Evolutionary conservation across 2,113 vertebrate genomes (phyloP).

Genomic region (Anoplopoma fimbria): DNA sequence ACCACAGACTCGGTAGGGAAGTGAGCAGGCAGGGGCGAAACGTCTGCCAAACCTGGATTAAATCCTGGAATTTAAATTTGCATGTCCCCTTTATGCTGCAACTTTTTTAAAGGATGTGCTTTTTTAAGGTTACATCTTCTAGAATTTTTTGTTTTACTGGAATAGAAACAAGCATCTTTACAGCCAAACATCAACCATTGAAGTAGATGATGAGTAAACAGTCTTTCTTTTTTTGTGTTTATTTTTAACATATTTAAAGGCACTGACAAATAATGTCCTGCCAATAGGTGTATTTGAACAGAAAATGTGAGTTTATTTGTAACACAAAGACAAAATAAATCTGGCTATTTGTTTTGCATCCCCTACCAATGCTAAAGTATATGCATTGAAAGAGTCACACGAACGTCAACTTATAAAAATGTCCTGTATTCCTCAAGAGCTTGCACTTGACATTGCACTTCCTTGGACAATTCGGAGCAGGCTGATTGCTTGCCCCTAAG

Average conservation of each 20-base stretch:
- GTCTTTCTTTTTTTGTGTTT: neutral
- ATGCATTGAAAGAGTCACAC: too few relatives aligned
- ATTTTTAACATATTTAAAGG: neutral
- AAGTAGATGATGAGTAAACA: neutral
- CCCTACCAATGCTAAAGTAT: neutral
- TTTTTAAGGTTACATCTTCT: constrained; percentile 18
- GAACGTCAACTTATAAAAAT: too few relatives aligned
- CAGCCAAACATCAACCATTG: neutral
- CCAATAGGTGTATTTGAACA: neutral
- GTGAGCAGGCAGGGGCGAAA: constrained; percentile 26
- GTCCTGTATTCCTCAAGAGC: too few relatives aligned
- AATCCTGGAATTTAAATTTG: constrained; percentile 37
- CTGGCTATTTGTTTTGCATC: too few relatives aligned
- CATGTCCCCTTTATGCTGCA: constrained; percentile 53
- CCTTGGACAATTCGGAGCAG: too few relatives aligned
- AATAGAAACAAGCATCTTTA: neutral
- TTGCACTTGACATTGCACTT: too few relatives aligned
- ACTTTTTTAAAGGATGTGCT: neutral
- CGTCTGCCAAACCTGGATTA: constrained; percentile 57
- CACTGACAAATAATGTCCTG: neutral
- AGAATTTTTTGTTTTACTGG: neutral
- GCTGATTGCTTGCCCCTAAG: too few relatives aligned
- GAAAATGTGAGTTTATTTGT: neutral
- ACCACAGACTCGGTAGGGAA: constrained; percentile 64
- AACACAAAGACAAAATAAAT: neutral